Evolutionary conservation across 2,888 invertebrate genomes (phyloP), one percentile per base, ranked within the genome.

Genomic region (Epistrophella euchroma): DNA sequence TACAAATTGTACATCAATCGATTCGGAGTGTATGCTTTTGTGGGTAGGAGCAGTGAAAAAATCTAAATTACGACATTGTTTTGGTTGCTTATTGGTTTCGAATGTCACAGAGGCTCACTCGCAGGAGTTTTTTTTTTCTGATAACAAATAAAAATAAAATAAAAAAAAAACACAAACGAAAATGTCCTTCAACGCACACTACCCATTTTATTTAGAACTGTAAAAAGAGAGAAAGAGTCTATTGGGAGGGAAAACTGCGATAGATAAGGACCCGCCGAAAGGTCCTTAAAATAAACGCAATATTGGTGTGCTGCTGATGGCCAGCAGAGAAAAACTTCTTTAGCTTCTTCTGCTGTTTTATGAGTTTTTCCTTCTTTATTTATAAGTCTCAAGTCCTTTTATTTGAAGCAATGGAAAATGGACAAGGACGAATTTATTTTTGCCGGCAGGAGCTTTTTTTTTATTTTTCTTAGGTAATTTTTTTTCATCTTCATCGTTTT

Each of bases 391-490:
- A 17, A 60, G 52, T 75, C 52, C 72, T 72, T 72, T 74, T 70
- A 71, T 75, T 58, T 35, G 71, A 52, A 37, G 68, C 52, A 82
- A 73, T 80, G 43, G 43, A 10, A 64, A 64, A 64, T 66, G 81
- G 77, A 86, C 85, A 85, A 35, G 76, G 66, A 45, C 75, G 35
- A 66, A 15, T 40, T 71, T 52, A 28, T 52, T 45, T 56, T 40
- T 13, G 52, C 25, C 72, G 76, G 60, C 76, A 80, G 85, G 85
- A 85, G 45, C 56, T 60, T 72, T 70, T 56, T 60, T 72, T 70
- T 56, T 55, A 70, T 78, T 90, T 90, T 90, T 90, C 89, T 90
- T 89, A 89, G 28, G 25, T 88, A 90, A 89, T 82, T 19, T 43
- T 28, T 25, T 37, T 60, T n/a, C 35, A 11, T 32, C 28, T 72